Base-by-base conservation (phyloP, 2,113 vertebrate genomes). In the Pseudorectes ferrugineus region DNA sequence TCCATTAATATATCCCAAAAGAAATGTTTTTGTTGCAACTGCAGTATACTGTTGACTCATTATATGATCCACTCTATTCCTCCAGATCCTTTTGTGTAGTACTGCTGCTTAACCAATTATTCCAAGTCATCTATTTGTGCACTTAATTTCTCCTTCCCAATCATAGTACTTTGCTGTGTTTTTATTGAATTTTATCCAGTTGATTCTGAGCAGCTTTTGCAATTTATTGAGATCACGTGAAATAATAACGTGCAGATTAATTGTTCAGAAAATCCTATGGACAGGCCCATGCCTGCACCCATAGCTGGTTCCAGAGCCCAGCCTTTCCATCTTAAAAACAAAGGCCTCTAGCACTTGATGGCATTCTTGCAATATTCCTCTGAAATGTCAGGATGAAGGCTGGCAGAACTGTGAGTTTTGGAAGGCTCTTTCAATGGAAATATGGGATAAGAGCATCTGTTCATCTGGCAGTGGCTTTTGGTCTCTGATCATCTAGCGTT, bases 401-500 rank as follows among this genome's bases (percentile, higher is more conserved):
- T 94, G 88, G 88, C 59, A 95, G 91, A 90, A 48, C 79, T 94
- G 75, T 74, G 85, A 66, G 51, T 90, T 97, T 96, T 93, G 91
- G 85, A 94, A 93, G 75, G 65, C 35, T 86, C 28, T 93, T 88
- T 74, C 88, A 74, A 11, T 73, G 48, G 80, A 80, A 91, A 91
- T 92, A 77, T 16, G 85, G 81, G 73, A 87, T 72, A 61, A 91
- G 94, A 97, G 89, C 94, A 95, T 96, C 96, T 95, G 96, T 94
- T 96, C 82, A 90, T 85, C 92, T 96, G 95, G 95, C 95, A 93
- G 75, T 86, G 95, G 67, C 85, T 94, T 95, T 96, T 96, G 90
- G 90, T 94, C 85, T 86, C 82, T 0, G 1, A 89, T 90, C 74
- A 57, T 88, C n/a, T 86, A 75, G 59, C 0, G 0, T 23, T 76